Base-by-base conservation (phyloP, 1,140 invertebrate species). In the Cepaea nemoralis region DNA sequence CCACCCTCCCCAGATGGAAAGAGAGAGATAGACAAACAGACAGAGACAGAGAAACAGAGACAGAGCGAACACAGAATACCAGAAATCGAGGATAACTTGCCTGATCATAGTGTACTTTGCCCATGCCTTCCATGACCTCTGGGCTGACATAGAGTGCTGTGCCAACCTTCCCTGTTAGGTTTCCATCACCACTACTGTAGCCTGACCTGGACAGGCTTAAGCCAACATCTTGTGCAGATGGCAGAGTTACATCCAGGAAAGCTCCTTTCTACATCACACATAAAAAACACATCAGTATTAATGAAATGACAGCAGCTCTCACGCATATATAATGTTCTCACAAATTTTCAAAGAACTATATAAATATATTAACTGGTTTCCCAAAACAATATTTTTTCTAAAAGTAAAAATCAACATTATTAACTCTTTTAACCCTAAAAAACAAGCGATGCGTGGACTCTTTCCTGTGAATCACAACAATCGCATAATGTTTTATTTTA, bases 121-220 rank as follows among this genome's bases (percentile, higher is more conserved):
- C 82, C 14, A 77, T 83, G 22, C 87, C 91, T 82, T 91, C 94
- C 93, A 96, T 96, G 27, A 98, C 91, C 92, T 99, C 97, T 0
- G 97, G 97, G 0, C 97, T 97, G 77, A 96, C 95, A 91, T 99
- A 99, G 0, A 99, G 92, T 3, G 96, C 95, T 45, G 98, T 99
- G 40, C 98, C 98, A 35, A 99, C 95, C 91, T 96, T 94, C 0
- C 95, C 95, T 0, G 96, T 96, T 67, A 91, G 83, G 67, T 85
- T 87, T 8, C 86, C 88, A 75, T 91, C 89, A 35, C 86, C 88
- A 1, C 84, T 82, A 76, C 88, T 89, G 22, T 22, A 66, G 16
- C 81, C 87, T 16, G 87, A 89, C 37, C 83, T 69, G 14, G 88
- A 89, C 0, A 78, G 82, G 40, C 75, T 85, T 24, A 83, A 77